phyloP scores from a whole-genome alignment of 2,888 invertebrate genomes.

The Chirona hameri region DNA sequence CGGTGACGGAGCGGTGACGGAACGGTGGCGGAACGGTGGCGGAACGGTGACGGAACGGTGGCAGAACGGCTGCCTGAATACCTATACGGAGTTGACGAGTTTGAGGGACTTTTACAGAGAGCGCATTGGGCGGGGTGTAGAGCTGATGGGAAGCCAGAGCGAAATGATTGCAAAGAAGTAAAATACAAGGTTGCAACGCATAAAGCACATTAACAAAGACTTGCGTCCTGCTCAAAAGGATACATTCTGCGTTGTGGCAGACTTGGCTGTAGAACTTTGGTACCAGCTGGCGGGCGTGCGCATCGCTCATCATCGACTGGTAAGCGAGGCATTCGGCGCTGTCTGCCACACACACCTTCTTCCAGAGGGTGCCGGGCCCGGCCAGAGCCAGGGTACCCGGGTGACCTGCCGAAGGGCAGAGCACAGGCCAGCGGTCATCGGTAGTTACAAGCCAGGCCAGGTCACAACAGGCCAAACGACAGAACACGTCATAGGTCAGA shows the following conservation, averaged over 20 bases:
- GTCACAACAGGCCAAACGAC: too few relatives aligned
- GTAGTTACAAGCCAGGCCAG: too few relatives aligned
- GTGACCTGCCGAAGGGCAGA: conserved; percentile 66
- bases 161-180: too few relatives aligned
- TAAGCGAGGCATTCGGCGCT: conserved; percentile 58
- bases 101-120: too few relatives aligned
- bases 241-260: conserved; percentile 50
- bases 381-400: conserved; percentile 89
- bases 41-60: too few relatives aligned
- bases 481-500: too few relatives aligned
- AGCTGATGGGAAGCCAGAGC: too few relatives aligned
- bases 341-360: conserved; percentile 63
- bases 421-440: conserved; percentile 51
- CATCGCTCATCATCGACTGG: conserved; percentile 71
- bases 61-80: too few relatives aligned
- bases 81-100: too few relatives aligned
- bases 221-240: conserved; percentile 43
- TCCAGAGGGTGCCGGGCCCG: conserved; percentile 90
- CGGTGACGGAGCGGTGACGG: too few relatives aligned
- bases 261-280: conserved; percentile 79
- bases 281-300: conserved; percentile 65
- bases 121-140: too few relatives aligned
- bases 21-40: too few relatives aligned
- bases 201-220: conserved; percentile 2
- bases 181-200: neutral